Evolutionary conservation across 64 coral and sea anemone species (phyloP).

Genomic region (Porites lutea): DNA sequence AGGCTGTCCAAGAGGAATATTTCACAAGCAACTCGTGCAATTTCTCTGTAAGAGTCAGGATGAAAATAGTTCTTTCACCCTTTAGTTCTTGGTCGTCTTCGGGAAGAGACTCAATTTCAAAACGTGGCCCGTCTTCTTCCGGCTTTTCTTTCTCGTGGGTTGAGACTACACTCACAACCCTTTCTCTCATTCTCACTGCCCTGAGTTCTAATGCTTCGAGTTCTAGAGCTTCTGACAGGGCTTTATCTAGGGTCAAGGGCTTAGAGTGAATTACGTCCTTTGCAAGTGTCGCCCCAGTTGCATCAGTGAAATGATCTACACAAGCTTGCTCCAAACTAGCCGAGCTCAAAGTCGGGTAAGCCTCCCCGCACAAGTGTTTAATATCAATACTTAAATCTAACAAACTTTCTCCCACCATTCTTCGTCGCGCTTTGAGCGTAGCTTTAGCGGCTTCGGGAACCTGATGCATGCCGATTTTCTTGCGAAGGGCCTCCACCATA

Average conservation of each 20-base stretch:
- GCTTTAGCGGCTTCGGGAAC: constrained; percentile 48
- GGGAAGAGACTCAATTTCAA: no score
- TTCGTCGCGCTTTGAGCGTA: constrained; percentile 54
- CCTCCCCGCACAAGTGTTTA: constrained; percentile 43
- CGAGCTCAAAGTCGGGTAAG: constrained; percentile 16
- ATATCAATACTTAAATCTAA: constrained; percentile 66
- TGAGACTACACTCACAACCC: constrained; percentile 48
- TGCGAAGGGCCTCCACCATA: constrained; percentile 33
- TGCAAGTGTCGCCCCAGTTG: constrained; percentile 27
- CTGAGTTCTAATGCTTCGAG: constrained; percentile 54
- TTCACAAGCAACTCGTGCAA: no score
- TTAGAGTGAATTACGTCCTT: constrained; percentile 18
- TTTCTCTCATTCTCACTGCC: constrained; percentile 41
- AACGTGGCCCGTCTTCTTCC: no score
- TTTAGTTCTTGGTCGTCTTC: no score
- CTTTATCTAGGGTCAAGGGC: constrained; percentile 48
- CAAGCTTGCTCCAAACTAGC: constrained; percentile 34
- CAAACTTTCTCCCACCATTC: constrained; percentile 43
- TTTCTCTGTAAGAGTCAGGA: no score
- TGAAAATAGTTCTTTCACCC: no score
- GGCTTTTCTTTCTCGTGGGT: background rate
- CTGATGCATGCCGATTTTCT: constrained; percentile 46
- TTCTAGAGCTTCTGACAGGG: constrained; percentile 41
- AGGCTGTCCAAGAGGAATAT: no score
- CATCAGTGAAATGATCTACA: constrained; percentile 63